phyloP scores from a whole-genome alignment of 1,140 invertebrate genomes.

The Drosophila mauritiana region DNA sequence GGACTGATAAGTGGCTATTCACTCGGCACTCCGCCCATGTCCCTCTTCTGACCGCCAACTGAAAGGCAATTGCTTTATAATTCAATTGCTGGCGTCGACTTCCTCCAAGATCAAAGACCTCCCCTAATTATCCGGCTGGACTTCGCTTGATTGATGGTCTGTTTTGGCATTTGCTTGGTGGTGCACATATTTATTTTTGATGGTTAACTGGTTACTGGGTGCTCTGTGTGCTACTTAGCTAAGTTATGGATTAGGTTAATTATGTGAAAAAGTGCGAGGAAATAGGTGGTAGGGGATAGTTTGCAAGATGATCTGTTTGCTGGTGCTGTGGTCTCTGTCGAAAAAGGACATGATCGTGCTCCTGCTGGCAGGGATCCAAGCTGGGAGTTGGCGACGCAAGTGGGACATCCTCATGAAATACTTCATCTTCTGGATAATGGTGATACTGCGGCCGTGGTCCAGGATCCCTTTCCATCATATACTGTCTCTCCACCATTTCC shows the following conservation, averaged over 20 bases:
- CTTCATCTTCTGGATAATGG: constrained; percentile 11
- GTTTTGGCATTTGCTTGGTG: constrained; percentile 7
- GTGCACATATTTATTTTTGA: constrained; percentile 52
- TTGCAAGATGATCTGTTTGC: not conserved
- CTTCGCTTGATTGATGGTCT: constrained; percentile 40
- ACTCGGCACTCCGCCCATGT: constrained; percentile 2
- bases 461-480: constrained; percentile 13
- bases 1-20: constrained; percentile 38
- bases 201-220: constrained; percentile 50
- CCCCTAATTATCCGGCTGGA: constrained; percentile 36
- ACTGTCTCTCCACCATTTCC: constrained; percentile 1
- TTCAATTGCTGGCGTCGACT: constrained; percentile 51
- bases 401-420: constrained; percentile 9
- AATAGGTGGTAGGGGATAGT: constrained; percentile 17
- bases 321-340: constrained; percentile 1
- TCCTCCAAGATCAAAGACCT: constrained; percentile 44
- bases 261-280: constrained; percentile 56
- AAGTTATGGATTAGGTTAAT: constrained; percentile 15
- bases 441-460: constrained; percentile 1
- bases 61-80: constrained; percentile 40
- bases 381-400: constrained; percentile 3
- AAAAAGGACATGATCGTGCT: constrained; percentile 29
- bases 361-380: constrained; percentile 58
- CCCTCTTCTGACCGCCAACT: constrained; percentile 11
- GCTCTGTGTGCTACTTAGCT: constrained; percentile 24